Conservation (phyloP, 2,888 invertebrate genomes). For the Sphaeridia pumilis region DNA sequence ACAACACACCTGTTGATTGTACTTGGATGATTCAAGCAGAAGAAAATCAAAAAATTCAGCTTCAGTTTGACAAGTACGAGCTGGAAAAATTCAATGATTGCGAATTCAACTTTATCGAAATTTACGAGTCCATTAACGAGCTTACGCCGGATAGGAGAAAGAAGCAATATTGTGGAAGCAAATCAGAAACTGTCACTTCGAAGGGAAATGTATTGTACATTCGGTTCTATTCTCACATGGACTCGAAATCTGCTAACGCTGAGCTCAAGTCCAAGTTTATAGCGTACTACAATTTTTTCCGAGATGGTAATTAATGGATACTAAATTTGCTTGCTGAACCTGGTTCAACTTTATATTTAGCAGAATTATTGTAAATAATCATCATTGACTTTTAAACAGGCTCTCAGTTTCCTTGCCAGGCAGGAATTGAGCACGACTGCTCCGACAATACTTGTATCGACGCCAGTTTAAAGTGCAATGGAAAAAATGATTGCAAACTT, state of each 20-base stretch:
- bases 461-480: slow-evolving; percentile 55
- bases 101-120: slow-evolving; percentile 60
- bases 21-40: slow-evolving; percentile 59
- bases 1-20: slow-evolving; percentile 53
- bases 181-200: slow-evolving; percentile 63
- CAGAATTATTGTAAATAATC: too few species aligned
- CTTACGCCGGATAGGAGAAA: slow-evolving; percentile 43
- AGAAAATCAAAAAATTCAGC: slow-evolving; percentile 46
- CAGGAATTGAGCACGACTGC: slow-evolving; percentile 61
- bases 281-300: slow-evolving; percentile 29
- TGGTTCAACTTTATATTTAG: too few species aligned
- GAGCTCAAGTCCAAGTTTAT: slow-evolving; percentile 21
- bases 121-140: slow-evolving; percentile 55
- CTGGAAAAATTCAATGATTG: slow-evolving; percentile 65
- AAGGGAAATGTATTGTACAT: slow-evolving; percentile 58
- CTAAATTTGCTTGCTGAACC: not conserved
- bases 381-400: too few species aligned
- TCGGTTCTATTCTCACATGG: slow-evolving; percentile 50
- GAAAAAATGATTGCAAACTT: slow-evolving; percentile 64
- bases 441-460: slow-evolving; percentile 79
- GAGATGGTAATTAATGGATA: slow-evolving; percentile 18
- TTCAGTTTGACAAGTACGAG: slow-evolving; percentile 50
- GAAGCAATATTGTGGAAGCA: slow-evolving; percentile 71
- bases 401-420: not conserved
- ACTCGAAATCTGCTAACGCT: not conserved